phyloP scores from a whole-genome alignment of 2,797 vertebrate genomes.

The Diplodus sargus region DNA sequence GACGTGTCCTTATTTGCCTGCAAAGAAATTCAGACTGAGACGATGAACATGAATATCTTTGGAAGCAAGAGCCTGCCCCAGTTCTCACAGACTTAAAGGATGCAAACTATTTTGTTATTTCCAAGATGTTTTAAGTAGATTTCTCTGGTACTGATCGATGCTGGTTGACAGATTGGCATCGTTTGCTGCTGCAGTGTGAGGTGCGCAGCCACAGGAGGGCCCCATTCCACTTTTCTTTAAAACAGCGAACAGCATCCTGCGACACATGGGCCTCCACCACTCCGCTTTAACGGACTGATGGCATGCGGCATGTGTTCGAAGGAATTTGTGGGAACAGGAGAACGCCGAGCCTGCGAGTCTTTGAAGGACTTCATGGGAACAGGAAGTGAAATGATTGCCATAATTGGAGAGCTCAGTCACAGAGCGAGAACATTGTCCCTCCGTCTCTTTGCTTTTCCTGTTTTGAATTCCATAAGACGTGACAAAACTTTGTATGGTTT shows the following conservation, averaged over 20 bases:
- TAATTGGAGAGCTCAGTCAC: conserved; percentile 48
- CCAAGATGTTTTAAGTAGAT: neutral
- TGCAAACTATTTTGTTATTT: neutral
- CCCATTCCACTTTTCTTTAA: conserved; percentile 13
- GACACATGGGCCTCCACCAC: neutral
- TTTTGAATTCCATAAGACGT: conserved; percentile 70
- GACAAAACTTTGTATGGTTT: conserved; percentile 38
- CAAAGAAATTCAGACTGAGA: conserved; percentile 29
- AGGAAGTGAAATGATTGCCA: conserved; percentile 68
- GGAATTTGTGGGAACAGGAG: conserved; percentile 52
- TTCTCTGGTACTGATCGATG: neutral
- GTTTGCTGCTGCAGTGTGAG: conserved; percentile 15
- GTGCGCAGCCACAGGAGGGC: conserved; percentile 56
- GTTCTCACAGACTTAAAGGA: neutral
- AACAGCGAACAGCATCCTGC: neutral
- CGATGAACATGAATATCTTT: conserved; percentile 10
- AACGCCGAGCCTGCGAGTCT: conserved; percentile 21
- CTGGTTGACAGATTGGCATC: neutral
- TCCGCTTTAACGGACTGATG: conserved; percentile 1
- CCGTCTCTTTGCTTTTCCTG: conserved; percentile 72
- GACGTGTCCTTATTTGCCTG: conserved; percentile 46
- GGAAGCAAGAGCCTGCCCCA: neutral
- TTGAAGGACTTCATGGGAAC: conserved; percentile 61
- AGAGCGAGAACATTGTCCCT: conserved; percentile 40
- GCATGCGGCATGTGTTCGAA: conserved; percentile 15